Base-by-base conservation (phyloP, 2,113 vertebrate species). In the Candoia aspera region DNA sequence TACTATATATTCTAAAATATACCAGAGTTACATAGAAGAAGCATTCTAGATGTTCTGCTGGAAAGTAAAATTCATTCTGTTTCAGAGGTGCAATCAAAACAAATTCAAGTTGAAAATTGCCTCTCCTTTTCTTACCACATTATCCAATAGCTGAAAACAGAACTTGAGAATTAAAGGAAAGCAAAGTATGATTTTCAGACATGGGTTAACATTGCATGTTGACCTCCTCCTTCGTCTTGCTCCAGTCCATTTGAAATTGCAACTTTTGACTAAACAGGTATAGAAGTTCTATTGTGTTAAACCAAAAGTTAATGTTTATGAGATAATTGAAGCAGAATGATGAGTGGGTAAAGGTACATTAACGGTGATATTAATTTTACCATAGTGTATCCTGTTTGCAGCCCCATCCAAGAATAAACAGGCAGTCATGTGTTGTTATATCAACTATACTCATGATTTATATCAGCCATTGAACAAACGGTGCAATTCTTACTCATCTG, bases 121-220 rank as follows among this genome's bases (percentile, higher is more conserved):
- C 2, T 21, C 8, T 57, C 60, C 0, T 0, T 55, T 55, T 84
- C 0, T 0, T 49, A 0, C 9, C n/a, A 84, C 8, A 58, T 73
- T 86, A 83, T 11, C 9, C 53, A 91, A 54, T 15, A 19, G 19
- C 42, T 89, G 91, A 68, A 91, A 84, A 33, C 11, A 33, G 79
- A 68, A 64, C 5, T 46, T 17, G 49, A 54, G 46, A 64, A 11
- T 33, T 62, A 53, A 58, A 62, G 60, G 19, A 46, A 17, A 8
- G 9, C 57, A 12, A 53, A 60, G 33, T 26, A 85, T 58, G 26
- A 46, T 90, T 84, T 21, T 8, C 57, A n/a, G 58, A 53, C 29
- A 33, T 8, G 57, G 84, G 49, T n/a, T 42, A 90, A 85, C 29
- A 58, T 84, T 17, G 11, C 84, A 19, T 57, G 10, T 62, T 92